phyloP scores from a whole-genome alignment of 2,797 vertebrate genomes.

The Mus caroli region DNA sequence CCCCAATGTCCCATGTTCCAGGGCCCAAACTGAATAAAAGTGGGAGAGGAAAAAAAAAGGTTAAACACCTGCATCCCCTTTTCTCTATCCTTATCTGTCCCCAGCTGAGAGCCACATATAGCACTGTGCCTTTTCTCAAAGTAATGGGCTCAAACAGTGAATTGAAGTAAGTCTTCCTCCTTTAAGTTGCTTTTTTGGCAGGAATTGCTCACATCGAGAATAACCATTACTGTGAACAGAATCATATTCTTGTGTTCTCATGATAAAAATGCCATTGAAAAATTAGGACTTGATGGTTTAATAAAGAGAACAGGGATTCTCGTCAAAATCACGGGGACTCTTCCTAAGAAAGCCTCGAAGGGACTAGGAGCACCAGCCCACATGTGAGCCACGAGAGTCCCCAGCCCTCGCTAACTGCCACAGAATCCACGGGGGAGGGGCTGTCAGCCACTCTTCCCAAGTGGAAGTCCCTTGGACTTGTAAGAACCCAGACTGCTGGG shows the following conservation, averaged over 20 bases:
- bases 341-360: background rate
- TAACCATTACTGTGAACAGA: background rate
- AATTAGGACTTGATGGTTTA: background rate
- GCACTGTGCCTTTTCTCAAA: background rate
- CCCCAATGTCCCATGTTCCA: no score
- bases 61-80: background rate
- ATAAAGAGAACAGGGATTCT: background rate
- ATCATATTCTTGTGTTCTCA: conserved; percentile 1
- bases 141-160: background rate
- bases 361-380: background rate
- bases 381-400: background rate
- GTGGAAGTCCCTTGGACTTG: background rate
- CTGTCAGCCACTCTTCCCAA: background rate
- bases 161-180: background rate
- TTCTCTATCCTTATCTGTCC: background rate
- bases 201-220: background rate
- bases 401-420: background rate
- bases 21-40: background rate
- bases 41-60: background rate
- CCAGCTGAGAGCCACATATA: background rate
- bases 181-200: background rate
- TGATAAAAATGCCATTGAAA: background rate
- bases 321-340: background rate
- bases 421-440: background rate
- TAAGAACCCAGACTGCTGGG: background rate